Percentiles rank a stretch among this genome's conserved stretches.
These are phyloP conservation scores for Antheraea yamamai DNA, from an alignment of 2,888 invertebrate genomes.

Conservation along the genomic window DNA sequence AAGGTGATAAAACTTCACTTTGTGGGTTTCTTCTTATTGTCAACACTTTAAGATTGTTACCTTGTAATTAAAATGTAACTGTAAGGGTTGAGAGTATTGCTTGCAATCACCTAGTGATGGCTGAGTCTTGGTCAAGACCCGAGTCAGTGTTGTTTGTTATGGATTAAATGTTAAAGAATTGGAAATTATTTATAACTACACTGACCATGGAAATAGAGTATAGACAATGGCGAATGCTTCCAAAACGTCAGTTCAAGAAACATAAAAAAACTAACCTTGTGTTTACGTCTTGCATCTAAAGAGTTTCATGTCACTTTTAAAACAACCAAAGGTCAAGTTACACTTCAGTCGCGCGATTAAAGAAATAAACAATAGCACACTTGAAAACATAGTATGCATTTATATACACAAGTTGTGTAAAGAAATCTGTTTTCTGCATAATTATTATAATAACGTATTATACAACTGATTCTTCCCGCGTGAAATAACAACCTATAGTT, in stretches of 20 bases:
- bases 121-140: too few relatives aligned
- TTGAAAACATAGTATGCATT: background rate
- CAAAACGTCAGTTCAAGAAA: background rate
- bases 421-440: background rate
- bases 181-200: background rate
- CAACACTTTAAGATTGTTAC: too few relatives aligned
- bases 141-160: too few relatives aligned
- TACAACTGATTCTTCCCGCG: background rate
- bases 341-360: background rate
- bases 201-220: background rate
- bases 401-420: background rate
- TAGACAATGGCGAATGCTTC: background rate
- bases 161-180: background rate
- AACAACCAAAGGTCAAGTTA: background rate
- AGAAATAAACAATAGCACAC: background rate
- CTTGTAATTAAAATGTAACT: too few relatives aligned
- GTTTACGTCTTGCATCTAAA: background rate
- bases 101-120: too few relatives aligned
- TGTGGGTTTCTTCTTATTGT: too few relatives aligned
- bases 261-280: background rate
- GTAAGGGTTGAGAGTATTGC: too few relatives aligned
- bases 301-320: background rate
- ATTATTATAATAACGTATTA: background rate
- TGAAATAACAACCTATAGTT: background rate
- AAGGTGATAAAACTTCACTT: too few relatives aligned